These are phyloP conservation scores for Philopedon plagiatum DNA, from an alignment of 2,888 invertebrate genomes.

Conservation along the genomic window DNA sequence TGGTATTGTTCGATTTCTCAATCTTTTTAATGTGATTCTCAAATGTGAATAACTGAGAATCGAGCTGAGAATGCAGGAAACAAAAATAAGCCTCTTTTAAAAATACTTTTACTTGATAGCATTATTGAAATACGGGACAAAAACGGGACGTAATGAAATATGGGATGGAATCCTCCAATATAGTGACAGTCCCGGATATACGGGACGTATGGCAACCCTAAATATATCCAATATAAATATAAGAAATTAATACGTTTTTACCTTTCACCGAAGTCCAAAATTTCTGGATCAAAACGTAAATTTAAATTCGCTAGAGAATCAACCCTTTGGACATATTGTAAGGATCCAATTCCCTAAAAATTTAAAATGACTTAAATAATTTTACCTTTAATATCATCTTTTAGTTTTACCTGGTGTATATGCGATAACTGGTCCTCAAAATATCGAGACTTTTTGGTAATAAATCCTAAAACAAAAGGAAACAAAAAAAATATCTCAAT, in stretches of 20 bases:
- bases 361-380: constrained; percentile 21
- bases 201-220: too few species aligned
- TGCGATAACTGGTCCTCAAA: constrained; percentile 76
- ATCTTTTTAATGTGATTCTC: too few species aligned
- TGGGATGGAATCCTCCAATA: too few species aligned
- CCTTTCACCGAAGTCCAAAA: constrained; percentile 81
- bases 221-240: too few species aligned
- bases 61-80: too few species aligned
- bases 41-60: too few species aligned
- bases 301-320: constrained; percentile 67
- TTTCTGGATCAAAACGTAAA: constrained; percentile 76
- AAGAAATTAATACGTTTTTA: constrained; percentile 58
- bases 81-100: too few species aligned
- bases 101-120: too few species aligned
- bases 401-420: constrained; percentile 71
- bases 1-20: too few species aligned
- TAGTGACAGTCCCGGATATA: too few species aligned
- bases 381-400: not conserved
- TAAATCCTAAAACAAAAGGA: constrained; percentile 76
- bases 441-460: constrained; percentile 80
- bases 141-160: too few species aligned
- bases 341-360: constrained; percentile 66
- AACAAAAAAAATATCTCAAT: constrained; percentile 7
- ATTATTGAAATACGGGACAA: too few species aligned
- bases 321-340: constrained; percentile 54